A percentile compares a stretch with the other conserved stretches of the same genome.
phyloP scores from a whole-genome alignment of 2,797 vertebrate species.

The Myotis myotis region DNA sequence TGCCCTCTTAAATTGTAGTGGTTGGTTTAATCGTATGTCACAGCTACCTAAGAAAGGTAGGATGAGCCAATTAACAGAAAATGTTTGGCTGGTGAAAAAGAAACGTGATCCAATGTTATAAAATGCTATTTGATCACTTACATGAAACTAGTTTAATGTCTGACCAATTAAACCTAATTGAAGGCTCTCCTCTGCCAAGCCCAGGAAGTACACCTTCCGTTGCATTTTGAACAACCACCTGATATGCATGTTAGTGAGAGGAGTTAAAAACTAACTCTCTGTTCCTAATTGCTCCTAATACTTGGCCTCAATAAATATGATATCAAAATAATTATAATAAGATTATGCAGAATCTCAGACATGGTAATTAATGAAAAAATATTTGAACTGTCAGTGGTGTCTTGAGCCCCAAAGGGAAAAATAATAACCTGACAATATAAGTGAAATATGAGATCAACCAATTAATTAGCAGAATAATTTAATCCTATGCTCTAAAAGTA shows the following conservation, averaged over 20 bases:
- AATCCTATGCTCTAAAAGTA: constrained; percentile 73
- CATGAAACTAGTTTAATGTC: constrained; percentile 62
- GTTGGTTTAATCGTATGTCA: constrained; percentile 1
- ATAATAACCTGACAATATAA: constrained; percentile 79
- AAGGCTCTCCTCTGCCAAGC: constrained; percentile 31
- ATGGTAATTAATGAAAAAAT: constrained; percentile 76
- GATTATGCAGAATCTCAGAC: constrained; percentile 69
- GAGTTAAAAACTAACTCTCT: constrained; percentile 26
- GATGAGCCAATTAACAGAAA: constrained; percentile 59
- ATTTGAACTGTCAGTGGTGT: constrained; percentile 75
- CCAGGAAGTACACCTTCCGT: constrained; percentile 8
- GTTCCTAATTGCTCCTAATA: not conserved
- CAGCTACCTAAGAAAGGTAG: not conserved
- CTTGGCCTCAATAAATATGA: constrained; percentile 61
- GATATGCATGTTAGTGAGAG: not conserved
- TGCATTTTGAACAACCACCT: not conserved
- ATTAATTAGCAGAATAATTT: constrained; percentile 80
- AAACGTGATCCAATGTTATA: constrained; percentile 64
- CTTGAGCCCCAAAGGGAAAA: constrained; percentile 77
- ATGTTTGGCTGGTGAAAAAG: constrained; percentile 53
- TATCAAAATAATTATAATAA: constrained; percentile 77
- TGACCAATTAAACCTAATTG: constrained; percentile 69
- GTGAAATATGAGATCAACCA: constrained; percentile 79
- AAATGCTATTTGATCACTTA: constrained; percentile 71
- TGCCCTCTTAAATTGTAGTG: not conserved